phyloP scores from a whole-genome alignment of 2,888 invertebrate genomes.

The Pterostichus madidus region DNA sequence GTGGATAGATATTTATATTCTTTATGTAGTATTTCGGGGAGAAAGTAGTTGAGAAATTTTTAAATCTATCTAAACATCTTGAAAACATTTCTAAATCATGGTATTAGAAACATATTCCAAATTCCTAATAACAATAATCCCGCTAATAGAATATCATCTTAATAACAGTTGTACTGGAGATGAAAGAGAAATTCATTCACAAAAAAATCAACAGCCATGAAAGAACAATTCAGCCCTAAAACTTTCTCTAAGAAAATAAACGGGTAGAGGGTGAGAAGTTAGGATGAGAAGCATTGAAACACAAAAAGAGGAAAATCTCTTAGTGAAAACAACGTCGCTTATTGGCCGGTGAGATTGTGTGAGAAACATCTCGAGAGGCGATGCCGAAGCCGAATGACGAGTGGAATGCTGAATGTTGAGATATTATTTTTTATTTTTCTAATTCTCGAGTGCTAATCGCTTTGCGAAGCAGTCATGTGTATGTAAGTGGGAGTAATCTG shows the following conservation, averaged over 20 bases:
- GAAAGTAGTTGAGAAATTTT: neutral
- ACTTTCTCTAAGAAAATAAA: constrained; percentile 56
- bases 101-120: constrained; percentile 4
- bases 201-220: constrained; percentile 37
- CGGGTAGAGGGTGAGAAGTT: constrained; percentile 3
- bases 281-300: constrained; percentile 24
- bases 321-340: constrained; percentile 22
- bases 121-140: constrained; percentile 27
- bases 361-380: constrained; percentile 42
- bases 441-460: constrained; percentile 69
- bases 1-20: too few relatives aligned
- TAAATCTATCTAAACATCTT: neutral
- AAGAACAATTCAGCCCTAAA: constrained; percentile 39
- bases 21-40: neutral
- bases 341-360: constrained; percentile 41
- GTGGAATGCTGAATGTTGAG: constrained; percentile 19
- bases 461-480: constrained; percentile 69
- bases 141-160: constrained; percentile 41
- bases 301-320: constrained; percentile 51
- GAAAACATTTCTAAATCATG: neutral
- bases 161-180: constrained; percentile 32
- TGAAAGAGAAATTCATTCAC: constrained; percentile 45
- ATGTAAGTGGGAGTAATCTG: constrained; percentile 62
- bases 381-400: neutral
- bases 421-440: constrained; percentile 68